Evolutionary conservation across 2,797 vertebrate genomes (phyloP), one percentile per base, ranked within the genome.

Genomic region (Fringilla coelebs): DNA sequence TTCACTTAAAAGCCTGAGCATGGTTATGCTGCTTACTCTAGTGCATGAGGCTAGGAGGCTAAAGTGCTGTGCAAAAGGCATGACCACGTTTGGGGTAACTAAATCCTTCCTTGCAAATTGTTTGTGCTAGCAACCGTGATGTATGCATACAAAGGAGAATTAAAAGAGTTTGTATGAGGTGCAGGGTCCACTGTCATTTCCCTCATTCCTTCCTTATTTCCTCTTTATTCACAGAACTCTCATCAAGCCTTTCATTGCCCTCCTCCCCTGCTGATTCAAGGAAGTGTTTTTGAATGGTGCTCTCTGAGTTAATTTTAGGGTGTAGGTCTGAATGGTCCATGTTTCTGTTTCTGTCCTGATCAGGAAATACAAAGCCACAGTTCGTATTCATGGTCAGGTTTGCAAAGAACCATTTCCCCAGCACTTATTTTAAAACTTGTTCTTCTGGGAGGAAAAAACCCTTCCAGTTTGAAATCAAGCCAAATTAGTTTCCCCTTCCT

Each of bases 281-380:
- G 95, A 97, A 97, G 38, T 91, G 89, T 84, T 91, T 97, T 81
- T 96, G 88, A 96, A 94, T 95, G 48, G 89, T 81, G 22, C 32
- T 84, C 82, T 87, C 83, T 76, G 91, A 91, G 91, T 86, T 95
- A 94, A 95, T 95, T 95, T 96, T 95, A 94, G 94, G 63, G 76
- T 88, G 91, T 95, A 91, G 38, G 28, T 93, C 28, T 32, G 74
- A 96, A 85, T 4, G 24, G 12, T 89, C 92, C 21, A 4, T 49
- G 65, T 84, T 96, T 91, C 94, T 93, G 51, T 88, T 94, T 92
- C 87, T 40, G 88, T 81, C 60, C 70, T 67, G 79, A 79, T 89
- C 92, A 86, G 90, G 91, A 96, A 95, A 94, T 88, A 77, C 89
- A 90, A 90, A 90, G 45, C 82, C 60, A 31, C 16, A 21, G 41